These are phyloP conservation scores for Tribolium castaneum DNA, from an alignment of 1,140 invertebrate genomes.

Conservation along the genomic window DNA sequence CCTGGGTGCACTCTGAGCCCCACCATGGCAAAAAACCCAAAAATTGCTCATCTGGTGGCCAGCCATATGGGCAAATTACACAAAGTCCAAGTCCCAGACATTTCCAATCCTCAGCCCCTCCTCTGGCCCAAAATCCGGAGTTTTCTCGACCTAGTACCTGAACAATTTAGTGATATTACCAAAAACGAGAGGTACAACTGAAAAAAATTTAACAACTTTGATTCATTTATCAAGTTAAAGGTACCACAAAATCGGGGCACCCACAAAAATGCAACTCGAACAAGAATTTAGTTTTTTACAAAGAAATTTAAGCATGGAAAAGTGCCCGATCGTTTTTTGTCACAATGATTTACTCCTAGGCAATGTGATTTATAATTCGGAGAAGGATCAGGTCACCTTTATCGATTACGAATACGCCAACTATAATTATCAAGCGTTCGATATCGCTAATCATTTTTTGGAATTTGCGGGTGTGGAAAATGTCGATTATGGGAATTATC, in stretches of 20 bases:
- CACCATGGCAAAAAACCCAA: conserved; percentile 74
- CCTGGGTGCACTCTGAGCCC: conserved; percentile 83
- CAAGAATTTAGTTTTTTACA: conserved; percentile 79
- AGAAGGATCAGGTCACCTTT: conserved; percentile 82
- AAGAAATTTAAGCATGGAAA: conserved; percentile 71
- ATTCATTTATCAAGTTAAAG: conserved; percentile 66
- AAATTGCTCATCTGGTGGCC: conserved; percentile 82
- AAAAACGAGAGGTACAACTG: conserved; percentile 73
- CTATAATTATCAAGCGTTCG: conserved; percentile 94
- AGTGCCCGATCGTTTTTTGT: conserved; percentile 91
- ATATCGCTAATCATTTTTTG: conserved; percentile 98
- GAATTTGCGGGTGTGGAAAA: conserved; percentile 91
- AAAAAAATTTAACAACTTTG: conserved; percentile 13
- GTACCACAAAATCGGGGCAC: conserved; percentile 72
- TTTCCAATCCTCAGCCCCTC: conserved; percentile 67
- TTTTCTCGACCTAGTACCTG: conserved; percentile 80
- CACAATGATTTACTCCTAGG: conserved; percentile 97
- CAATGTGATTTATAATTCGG: conserved; percentile 89
- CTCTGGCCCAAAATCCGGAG: conserved; percentile 81
- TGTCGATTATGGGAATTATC: conserved; percentile 84
- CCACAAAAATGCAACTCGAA: conserved; percentile 73
- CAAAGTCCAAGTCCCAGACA: conserved; percentile 66
- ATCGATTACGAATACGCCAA: conserved; percentile 98
- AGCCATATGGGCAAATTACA: conserved; percentile 85
- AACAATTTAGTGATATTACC: conserved; percentile 69